Evolutionary conservation across 2,888 invertebrate species (phyloP).

Genomic region (Pseudococcus viburni): DNA sequence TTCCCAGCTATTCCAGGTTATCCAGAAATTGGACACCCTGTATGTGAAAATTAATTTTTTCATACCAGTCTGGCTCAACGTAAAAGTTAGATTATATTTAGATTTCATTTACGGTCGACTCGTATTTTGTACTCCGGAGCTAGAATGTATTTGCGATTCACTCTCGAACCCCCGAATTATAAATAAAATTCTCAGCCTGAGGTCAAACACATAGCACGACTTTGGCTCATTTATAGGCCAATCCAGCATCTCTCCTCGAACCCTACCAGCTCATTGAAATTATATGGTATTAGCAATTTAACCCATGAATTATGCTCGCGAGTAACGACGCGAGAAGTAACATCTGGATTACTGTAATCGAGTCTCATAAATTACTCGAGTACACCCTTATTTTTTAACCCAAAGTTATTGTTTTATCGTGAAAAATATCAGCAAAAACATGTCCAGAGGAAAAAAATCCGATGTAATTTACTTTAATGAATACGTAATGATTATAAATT

Average conservation of each 20-base stretch:
- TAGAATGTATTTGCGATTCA: background rate
- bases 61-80: no score
- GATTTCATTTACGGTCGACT: no score
- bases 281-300: conserved; percentile 12
- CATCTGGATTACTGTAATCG: background rate
- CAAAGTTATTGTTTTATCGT: conserved; percentile 41
- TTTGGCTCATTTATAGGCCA: background rate
- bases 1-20: no score
- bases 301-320: background rate
- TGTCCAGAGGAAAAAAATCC: conserved; percentile 52
- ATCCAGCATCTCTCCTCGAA: background rate
- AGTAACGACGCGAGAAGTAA: conserved; percentile 20
- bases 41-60: no score
- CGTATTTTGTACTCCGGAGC: no score
- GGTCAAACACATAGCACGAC: background rate
- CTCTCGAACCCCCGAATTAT: background rate
- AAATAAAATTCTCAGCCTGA: background rate
- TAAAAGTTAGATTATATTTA: no score
- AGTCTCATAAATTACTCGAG: conserved; percentile 23
- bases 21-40: no score
- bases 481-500: conserved; percentile 52
- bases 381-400: conserved; percentile 51
- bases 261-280: background rate
- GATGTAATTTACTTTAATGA: conserved; percentile 51
- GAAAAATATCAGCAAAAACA: conserved; percentile 42